Evolutionary conservation across 2,797 vertebrate species (phyloP).

Genomic region (Zenarchopterus dispar): DNA sequence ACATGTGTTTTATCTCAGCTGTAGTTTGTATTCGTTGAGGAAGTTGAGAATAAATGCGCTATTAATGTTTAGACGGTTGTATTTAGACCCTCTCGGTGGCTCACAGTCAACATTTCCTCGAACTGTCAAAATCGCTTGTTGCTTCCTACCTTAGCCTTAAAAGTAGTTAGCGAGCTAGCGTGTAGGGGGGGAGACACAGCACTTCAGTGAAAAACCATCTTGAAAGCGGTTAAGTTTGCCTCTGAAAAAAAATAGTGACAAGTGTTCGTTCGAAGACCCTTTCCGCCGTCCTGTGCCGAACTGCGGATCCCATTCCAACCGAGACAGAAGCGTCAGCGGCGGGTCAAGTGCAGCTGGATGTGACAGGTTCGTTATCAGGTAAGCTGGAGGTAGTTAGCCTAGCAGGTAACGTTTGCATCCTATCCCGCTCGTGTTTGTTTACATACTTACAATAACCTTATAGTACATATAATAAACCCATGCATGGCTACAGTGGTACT

Average conservation of each 20-base stretch:
- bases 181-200: conserved; percentile 22
- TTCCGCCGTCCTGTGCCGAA: conserved; percentile 16
- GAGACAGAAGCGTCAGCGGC: conserved; percentile 34
- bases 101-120: conserved; percentile 57
- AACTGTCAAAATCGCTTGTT: conserved; percentile 85
- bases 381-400: conserved; percentile 72
- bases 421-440: too few species aligned
- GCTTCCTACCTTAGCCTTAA: conserved; percentile 75
- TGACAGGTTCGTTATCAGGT: conserved; percentile 79
- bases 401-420: conserved; percentile 41
- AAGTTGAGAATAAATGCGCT: fast-evolving
- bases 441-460: not conserved
- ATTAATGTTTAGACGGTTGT: not conserved
- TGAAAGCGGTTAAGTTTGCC: conserved; percentile 28
- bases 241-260: conserved; percentile 3
- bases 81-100: conserved; percentile 16
- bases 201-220: conserved; percentile 6
- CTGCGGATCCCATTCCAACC: conserved; percentile 1
- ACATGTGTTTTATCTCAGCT: fast-evolving
- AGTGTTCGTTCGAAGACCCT: not conserved
- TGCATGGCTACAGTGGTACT: not conserved
- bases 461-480: not conserved
- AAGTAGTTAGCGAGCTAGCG: conserved; percentile 78
- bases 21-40: fast-evolving
- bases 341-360: conserved; percentile 75